Percentiles rank a stretch among this genome's conserved stretches.
phyloP scores from a whole-genome alignment of 2,797 vertebrate genomes.

The Steatocranus sp. region DNA sequence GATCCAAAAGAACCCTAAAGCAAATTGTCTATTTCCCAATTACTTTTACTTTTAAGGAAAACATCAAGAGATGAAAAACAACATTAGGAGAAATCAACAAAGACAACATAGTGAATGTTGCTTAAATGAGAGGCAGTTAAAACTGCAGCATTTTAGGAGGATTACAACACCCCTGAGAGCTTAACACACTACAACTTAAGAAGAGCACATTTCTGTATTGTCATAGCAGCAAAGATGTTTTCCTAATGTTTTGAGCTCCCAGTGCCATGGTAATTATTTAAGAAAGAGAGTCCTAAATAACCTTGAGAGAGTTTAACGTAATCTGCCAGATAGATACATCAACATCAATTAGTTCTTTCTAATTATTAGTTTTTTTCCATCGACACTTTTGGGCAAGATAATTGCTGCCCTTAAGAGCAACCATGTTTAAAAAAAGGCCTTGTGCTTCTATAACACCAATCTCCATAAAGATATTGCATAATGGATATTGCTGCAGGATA shows the following conservation, averaged over 20 bases:
- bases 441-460: constrained; percentile 28
- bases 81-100: neutral
- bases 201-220: neutral
- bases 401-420: constrained; percentile 36
- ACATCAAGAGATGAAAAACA: neutral
- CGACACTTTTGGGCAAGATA: neutral
- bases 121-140: neutral
- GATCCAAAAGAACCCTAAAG: neutral
- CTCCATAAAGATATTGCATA: constrained; percentile 33
- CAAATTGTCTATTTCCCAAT: neutral
- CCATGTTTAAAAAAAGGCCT: constrained; percentile 14
- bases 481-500: constrained; percentile 26
- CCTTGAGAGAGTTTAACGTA: constrained; percentile 14
- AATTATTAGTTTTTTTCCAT: constrained; percentile 20
- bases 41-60: neutral
- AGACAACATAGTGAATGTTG: neutral
- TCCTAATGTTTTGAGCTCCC: neutral
- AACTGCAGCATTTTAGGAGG: neutral
- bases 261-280: neutral
- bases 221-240: neutral
- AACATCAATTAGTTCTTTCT: constrained; percentile 37
- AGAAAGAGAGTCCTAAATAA: neutral
- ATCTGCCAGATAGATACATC: constrained; percentile 8
- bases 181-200: neutral
- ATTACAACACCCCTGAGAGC: neutral